Evolutionary conservation across 1,140 invertebrate genomes (phyloP), one percentile per base, ranked within the genome.

Genomic region (Zaprionus tsacasi): DNA sequence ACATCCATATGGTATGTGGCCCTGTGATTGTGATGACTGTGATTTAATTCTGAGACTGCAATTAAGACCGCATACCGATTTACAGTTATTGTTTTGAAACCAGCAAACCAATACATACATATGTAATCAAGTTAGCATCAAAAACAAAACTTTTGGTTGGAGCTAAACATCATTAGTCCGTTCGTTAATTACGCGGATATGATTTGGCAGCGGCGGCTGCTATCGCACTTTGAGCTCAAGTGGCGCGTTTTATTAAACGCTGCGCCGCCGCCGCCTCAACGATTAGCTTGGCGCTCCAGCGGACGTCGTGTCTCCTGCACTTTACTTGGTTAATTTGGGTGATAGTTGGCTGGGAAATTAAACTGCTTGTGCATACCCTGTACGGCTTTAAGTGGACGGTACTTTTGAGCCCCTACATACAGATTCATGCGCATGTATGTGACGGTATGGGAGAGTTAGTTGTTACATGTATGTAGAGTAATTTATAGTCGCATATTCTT

Each of bases 161-260:
- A 35, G 15, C 50, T 30, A 66, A 59, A 33, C 55, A n/a, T 56
- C 43, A 56, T 38, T 55, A 55, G 38, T 55, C 38, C 52, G 52
- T 58, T 64, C 61, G 67, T 72, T 87, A 80, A 80, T 80, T 78
- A 78, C 59, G 33, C 57, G 70, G 27, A 69, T 71, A 82, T 79
- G 66, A 61, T 73, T 58, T 36, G 21, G 45, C 52, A 13, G 40
- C 56, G 11, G 15, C 17, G 45, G 17, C 17, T 50, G 59, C 55
- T 79, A 74, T 67, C 65, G 67, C 30, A 79, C 65, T 65, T 72
- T 74, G 58, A 57, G 77, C 67, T 64, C 55, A 72, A 88, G 83
- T 87, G 83, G 80, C 83, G 85, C 83, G 83, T 80, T 87, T 86
- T 45, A 72, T 76, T 72, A 73, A 73, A 72, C 60, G 56, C 17